Evolutionary conservation across 2,888 invertebrate species (phyloP).

Genomic region (Drosophila pegasa): DNA sequence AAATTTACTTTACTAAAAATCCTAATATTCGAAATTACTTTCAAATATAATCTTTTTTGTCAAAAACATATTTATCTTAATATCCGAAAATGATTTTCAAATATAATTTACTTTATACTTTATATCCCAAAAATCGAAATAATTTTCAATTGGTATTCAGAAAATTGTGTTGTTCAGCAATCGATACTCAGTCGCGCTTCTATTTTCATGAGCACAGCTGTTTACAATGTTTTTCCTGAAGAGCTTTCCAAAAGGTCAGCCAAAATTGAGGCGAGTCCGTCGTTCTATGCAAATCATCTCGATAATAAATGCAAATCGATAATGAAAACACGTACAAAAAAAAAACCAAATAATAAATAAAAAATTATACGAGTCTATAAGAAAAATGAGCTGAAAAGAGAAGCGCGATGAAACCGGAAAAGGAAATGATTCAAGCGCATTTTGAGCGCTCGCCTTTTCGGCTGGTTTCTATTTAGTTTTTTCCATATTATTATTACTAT

Average conservation of each 20-base stretch:
- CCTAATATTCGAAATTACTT: no score
- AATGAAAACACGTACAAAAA: conserved; percentile 14
- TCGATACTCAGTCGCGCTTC: no score
- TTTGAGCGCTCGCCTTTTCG: conserved; percentile 32
- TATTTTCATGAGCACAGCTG: no score
- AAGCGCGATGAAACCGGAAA: conserved; percentile 69
- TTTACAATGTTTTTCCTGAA: no score
- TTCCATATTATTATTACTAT: neutral
- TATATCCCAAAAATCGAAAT: no score
- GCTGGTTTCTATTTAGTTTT: conserved; percentile 13
- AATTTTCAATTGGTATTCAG: no score
- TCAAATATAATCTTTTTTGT: no score
- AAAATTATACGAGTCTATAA: conserved; percentile 9
- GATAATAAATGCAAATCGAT: conserved; percentile 65
- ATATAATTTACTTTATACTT: no score
- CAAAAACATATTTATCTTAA: no score
- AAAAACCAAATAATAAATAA: conserved; percentile 9
- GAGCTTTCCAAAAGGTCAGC: conserved; percentile 50
- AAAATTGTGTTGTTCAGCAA: no score
- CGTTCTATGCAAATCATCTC: conserved; percentile 56
- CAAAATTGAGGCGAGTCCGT: neutral
- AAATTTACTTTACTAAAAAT: no score
- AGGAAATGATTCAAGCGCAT: conserved; percentile 70
- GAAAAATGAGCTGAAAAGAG: conserved; percentile 33
- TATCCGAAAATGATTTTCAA: no score